A percentile compares a stretch with the other conserved stretches of the same genome.
Evolutionary conservation across 2,888 invertebrate species (phyloP).

Genomic region (Dolichopus griseipennis): DNA sequence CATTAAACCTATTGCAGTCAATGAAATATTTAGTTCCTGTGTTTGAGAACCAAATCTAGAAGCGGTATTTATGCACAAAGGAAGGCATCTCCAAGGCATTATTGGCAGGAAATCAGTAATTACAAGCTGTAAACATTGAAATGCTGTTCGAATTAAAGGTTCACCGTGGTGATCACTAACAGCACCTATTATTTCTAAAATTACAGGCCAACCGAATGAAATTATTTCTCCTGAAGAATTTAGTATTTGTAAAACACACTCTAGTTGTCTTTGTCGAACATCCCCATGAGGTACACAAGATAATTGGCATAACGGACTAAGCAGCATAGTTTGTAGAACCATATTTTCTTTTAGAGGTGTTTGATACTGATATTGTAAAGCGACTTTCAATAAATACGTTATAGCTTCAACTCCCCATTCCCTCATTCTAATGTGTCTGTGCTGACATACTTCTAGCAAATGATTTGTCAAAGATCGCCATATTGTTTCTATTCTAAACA

Average conservation of each 20-base stretch:
- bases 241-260: slow-evolving; percentile 85
- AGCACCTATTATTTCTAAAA: slow-evolving; percentile 91
- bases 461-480: slow-evolving; percentile 95
- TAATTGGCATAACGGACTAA: slow-evolving; percentile 85
- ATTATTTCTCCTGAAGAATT: slow-evolving; percentile 89
- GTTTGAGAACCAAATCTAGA: slow-evolving; percentile 94
- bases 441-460: slow-evolving; percentile 90
- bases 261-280: slow-evolving; percentile 88
- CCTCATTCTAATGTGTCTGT: slow-evolving; percentile 88
- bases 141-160: slow-evolving; percentile 83
- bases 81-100: slow-evolving; percentile 86
- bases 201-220: slow-evolving; percentile 89
- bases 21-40: slow-evolving; percentile 91
- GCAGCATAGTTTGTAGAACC: slow-evolving; percentile 74
- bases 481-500: slow-evolving; percentile 84
- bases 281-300: slow-evolving; percentile 86
- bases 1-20: slow-evolving; percentile 94
- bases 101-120: slow-evolving; percentile 89
- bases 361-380: slow-evolving; percentile 76
- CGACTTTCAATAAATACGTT: slow-evolving; percentile 85
- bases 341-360: slow-evolving; percentile 77
- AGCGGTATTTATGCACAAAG: slow-evolving; percentile 82
- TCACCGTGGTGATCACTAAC: slow-evolving; percentile 89
- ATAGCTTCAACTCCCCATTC: slow-evolving; percentile 98
- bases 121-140: slow-evolving; percentile 90